Evolutionary conservation across 2,888 invertebrate species (phyloP).

Genomic region (Dryobota labecula): DNA sequence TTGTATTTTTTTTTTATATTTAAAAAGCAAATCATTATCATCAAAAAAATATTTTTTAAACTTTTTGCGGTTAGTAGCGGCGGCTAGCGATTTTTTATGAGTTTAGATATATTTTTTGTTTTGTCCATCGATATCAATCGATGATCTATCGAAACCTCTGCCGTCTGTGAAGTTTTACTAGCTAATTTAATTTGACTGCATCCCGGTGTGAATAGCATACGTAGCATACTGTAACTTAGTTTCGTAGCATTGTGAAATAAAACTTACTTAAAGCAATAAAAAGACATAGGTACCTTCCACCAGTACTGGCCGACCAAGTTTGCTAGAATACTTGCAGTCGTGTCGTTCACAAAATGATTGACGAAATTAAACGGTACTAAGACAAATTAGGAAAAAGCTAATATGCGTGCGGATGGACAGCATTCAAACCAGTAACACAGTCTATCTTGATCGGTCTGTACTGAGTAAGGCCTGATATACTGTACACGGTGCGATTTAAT

Average conservation of each 20-base stretch:
- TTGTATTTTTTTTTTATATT: too few species aligned
- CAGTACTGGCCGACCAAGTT: not conserved
- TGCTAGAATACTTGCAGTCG: too few species aligned
- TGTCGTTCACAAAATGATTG: not conserved
- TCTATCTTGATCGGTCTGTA: not conserved
- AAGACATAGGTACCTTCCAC: not conserved
- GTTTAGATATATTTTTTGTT: not conserved
- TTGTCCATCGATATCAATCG: not conserved
- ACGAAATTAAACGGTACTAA: not conserved
- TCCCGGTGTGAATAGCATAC: not conserved
- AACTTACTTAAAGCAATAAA: not conserved
- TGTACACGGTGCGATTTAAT: not conserved
- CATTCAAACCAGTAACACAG: not conserved
- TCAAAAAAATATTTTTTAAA: not conserved
- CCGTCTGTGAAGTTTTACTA: not conserved
- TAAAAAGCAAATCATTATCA: not conserved
- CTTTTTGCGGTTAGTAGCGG: not conserved
- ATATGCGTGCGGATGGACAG: not conserved
- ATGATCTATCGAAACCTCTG: too few species aligned
- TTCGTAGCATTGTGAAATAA: not conserved
- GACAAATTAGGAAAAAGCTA: not conserved
- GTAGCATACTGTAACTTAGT: not conserved
- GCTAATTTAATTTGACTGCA: not conserved
- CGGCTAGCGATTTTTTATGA: not conserved
- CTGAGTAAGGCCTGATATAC: not conserved